Conservation (phyloP, 2,113 vertebrate species). For the Zeus faber region DNA sequence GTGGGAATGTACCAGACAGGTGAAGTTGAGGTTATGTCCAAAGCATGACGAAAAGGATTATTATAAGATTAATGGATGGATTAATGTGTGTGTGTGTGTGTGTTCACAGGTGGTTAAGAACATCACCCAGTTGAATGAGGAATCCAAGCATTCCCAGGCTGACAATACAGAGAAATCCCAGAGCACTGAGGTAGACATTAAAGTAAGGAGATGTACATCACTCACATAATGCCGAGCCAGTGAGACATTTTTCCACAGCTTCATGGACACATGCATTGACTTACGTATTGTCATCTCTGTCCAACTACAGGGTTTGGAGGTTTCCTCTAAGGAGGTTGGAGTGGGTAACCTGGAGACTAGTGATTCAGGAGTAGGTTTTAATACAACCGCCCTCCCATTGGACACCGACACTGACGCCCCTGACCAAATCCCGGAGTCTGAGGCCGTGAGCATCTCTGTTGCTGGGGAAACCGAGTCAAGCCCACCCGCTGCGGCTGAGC, state of each 20-base stretch:
- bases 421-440: conserved; percentile 62
- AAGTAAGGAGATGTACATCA: conserved; percentile 55
- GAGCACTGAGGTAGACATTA: conserved; percentile 80
- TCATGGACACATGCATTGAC: conserved; percentile 4
- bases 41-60: too few relatives aligned
- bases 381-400: conserved; percentile 72
- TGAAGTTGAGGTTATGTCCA: too few relatives aligned
- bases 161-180: conserved; percentile 77
- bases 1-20: too few relatives aligned
- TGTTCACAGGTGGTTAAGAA: conserved; percentile 75
- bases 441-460: conserved; percentile 57
- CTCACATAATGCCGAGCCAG: too few relatives aligned
- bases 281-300: conserved; percentile 26
- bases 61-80: too few relatives aligned
- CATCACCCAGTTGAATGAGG: conserved; percentile 73
- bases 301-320: conserved; percentile 72
- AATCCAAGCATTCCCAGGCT: conserved; percentile 75
- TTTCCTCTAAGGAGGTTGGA: conserved; percentile 75
- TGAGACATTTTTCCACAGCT: neutral
- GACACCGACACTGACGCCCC: conserved; percentile 77
- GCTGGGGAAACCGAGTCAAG: conserved; percentile 54
- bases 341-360: conserved; percentile 75
- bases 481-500: conserved; percentile 38
- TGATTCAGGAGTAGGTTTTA: conserved; percentile 79
- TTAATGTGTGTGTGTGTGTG: conserved; percentile 17